phyloP scores from a whole-genome alignment of 2,888 invertebrate genomes.

The Helicoverpa assulta region DNA sequence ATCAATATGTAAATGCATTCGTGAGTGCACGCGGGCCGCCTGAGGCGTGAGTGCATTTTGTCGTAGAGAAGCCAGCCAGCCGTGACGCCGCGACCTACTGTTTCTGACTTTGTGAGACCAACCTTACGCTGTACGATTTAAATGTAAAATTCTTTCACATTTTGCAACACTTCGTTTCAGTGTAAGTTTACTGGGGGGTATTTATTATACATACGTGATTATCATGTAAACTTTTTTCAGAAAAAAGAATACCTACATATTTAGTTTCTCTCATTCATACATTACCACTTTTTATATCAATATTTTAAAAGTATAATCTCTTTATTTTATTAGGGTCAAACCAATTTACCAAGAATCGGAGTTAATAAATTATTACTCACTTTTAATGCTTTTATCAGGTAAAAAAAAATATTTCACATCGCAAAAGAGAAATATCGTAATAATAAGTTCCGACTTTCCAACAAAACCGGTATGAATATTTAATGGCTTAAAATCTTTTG shows the following conservation, averaged over 20 bases:
- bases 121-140: constrained; percentile 68
- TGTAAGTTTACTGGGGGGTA: constrained; percentile 16
- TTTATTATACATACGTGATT: constrained; percentile 17
- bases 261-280: too few relatives aligned
- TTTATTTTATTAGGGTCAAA: constrained; percentile 20
- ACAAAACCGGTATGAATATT: constrained; percentile 37
- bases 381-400: constrained; percentile 16
- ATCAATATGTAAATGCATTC: constrained; percentile 88
- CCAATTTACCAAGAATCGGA: constrained; percentile 33
- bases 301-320: constrained; percentile 14
- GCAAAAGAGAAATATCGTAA: constrained; percentile 22
- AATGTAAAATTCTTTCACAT: constrained; percentile 62
- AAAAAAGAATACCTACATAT: too few relatives aligned
- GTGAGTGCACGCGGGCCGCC: constrained; percentile 76
- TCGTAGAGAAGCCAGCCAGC: constrained; percentile 78
- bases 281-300: too few relatives aligned
- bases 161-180: constrained; percentile 47
- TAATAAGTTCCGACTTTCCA: constrained; percentile 34
- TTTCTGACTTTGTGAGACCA: constrained; percentile 73
- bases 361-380: constrained; percentile 19
- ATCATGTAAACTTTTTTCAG: too few relatives aligned
- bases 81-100: constrained; percentile 73
- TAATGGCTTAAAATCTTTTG: constrained; percentile 36
- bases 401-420: constrained; percentile 15
- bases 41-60: constrained; percentile 86